phyloP scores from a whole-genome alignment of 2,797 vertebrate species.

The Xerus rutilus region DNA sequence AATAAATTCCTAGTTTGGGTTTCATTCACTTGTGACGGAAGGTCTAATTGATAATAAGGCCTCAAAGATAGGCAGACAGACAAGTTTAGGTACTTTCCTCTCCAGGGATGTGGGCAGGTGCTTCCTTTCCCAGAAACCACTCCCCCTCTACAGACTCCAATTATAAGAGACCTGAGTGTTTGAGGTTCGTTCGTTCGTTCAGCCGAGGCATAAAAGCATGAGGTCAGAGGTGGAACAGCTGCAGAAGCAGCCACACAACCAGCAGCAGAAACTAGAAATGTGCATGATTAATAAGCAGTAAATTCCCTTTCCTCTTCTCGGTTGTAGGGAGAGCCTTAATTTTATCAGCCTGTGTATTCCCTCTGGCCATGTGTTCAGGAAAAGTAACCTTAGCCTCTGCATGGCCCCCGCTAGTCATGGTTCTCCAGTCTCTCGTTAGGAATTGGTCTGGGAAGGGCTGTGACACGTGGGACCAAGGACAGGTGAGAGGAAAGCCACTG shows the following conservation, averaged over 20 bases:
- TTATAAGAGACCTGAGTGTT: neutral
- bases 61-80: neutral
- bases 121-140: constrained; percentile 21
- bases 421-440: neutral
- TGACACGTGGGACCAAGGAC: neutral
- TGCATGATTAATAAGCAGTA: constrained; percentile 35
- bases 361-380: neutral
- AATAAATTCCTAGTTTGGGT: neutral
- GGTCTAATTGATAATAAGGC: neutral
- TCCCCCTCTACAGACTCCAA: neutral
- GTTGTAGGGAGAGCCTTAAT: neutral
- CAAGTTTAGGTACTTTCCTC: neutral
- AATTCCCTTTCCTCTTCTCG: neutral
- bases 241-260: neutral
- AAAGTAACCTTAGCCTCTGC: neutral
- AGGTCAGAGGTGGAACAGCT: neutral
- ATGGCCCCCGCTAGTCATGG: neutral
- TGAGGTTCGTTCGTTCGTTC: neutral
- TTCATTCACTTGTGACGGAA: neutral
- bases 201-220: neutral
- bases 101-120: neutral
- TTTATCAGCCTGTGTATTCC: constrained; percentile 19
- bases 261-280: neutral
- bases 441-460: neutral
- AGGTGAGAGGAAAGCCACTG: neutral